A percentile compares a stretch with the other conserved stretches of the same genome.
Conservation (phyloP, 2,113 vertebrate genomes). For the Crocuta crocuta region DNA sequence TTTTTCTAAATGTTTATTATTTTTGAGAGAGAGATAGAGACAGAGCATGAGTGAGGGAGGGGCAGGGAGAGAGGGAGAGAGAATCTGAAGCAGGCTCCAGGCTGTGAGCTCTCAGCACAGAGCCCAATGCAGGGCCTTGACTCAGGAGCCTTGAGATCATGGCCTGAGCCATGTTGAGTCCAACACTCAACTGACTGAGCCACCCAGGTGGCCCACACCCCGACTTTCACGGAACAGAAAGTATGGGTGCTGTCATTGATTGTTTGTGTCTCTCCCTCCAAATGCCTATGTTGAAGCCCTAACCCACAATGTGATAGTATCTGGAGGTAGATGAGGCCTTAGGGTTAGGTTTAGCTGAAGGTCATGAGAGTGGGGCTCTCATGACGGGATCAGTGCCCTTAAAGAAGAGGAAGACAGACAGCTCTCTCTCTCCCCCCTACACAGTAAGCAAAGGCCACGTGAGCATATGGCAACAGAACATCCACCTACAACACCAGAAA, state of each 20-base stretch:
- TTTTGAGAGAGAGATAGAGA: too few relatives aligned
- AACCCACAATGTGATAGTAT: not conserved
- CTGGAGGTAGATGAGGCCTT: not conserved
- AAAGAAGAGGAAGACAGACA: not conserved
- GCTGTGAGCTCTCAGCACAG: too few relatives aligned
- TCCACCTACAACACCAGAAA: not conserved
- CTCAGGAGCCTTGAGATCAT: too few relatives aligned
- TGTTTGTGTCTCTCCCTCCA: not conserved
- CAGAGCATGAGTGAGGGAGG: too few relatives aligned
- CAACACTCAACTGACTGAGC: too few relatives aligned
- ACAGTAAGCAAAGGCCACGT: not conserved
- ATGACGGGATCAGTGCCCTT: not conserved
- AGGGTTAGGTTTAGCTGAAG: not conserved
- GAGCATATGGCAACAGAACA: not conserved
- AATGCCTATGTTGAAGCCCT: not conserved
- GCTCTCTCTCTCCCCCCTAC: not conserved
- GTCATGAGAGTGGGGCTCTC: not conserved
- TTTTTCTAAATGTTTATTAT: too few relatives aligned
- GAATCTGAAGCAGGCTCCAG: too few relatives aligned
- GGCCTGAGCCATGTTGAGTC: too few relatives aligned
- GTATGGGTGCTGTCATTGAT: not conserved
- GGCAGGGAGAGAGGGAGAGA: too few relatives aligned
- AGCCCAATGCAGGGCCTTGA: too few relatives aligned
- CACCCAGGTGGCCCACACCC: not conserved
- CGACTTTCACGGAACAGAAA: not conserved